phyloP scores from a whole-genome alignment of 1,140 invertebrate species.

The Panulirus ornatus region DNA sequence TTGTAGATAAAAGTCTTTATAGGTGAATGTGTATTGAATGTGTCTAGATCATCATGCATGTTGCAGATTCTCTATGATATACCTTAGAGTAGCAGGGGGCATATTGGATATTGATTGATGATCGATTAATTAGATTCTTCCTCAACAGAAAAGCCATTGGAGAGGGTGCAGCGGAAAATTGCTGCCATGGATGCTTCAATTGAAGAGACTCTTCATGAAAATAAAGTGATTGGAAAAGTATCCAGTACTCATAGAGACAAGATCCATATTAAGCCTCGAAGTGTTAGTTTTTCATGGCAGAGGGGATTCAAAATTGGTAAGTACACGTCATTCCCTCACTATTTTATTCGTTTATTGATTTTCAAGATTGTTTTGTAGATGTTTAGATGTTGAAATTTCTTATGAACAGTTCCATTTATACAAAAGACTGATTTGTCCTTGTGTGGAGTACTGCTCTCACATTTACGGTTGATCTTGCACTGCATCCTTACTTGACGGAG shows the following conservation, averaged over 20 bases:
- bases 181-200: slow-evolving; percentile 83
- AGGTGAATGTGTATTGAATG: no score
- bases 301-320: slow-evolving; percentile 92
- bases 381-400: background rate
- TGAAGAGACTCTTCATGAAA: slow-evolving; percentile 82
- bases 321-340: slow-evolving; percentile 76
- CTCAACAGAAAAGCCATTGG: slow-evolving; percentile 70
- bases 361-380: background rate
- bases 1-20: no score
- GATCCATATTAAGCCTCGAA: slow-evolving; percentile 82
- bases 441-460: no score
- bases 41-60: no score
- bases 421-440: no score
- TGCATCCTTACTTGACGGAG: no score
- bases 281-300: slow-evolving; percentile 94
- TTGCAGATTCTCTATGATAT: no score
- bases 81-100: background rate
- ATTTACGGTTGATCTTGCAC: no score
- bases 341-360: slow-evolving; percentile 45
- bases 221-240: slow-evolving; percentile 86
- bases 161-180: slow-evolving; percentile 81
- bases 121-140: no score
- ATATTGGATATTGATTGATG: background rate
- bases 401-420: background rate
- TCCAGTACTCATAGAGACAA: slow-evolving; percentile 80